phyloP scores from a whole-genome alignment of 2,888 invertebrate species.

The Eledona agricola region DNA sequence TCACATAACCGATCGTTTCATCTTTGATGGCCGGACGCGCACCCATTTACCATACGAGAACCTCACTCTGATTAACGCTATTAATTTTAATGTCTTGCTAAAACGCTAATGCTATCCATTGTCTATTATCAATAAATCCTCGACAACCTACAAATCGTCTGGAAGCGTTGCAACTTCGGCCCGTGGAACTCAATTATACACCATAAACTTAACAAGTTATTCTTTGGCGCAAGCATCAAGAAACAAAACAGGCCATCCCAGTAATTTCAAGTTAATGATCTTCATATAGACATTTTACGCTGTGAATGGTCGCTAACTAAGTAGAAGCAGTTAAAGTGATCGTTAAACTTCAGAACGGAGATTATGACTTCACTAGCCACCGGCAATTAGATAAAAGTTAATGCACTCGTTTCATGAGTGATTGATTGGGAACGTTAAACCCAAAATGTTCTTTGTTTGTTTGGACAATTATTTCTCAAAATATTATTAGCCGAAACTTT shows the following conservation, averaged over 20 bases:
- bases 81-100: slow-evolving; percentile 33
- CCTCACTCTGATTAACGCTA: slow-evolving; percentile 27
- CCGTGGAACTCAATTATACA: slow-evolving; percentile 31
- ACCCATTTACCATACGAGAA: slow-evolving; percentile 29
- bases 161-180: too few species aligned
- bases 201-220: slow-evolving; percentile 27
- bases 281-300: slow-evolving; percentile 51
- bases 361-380: slow-evolving; percentile 53
- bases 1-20: slow-evolving; percentile 36
- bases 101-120: slow-evolving; percentile 29
- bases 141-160: too few species aligned
- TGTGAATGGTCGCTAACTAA: slow-evolving; percentile 53
- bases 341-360: slow-evolving; percentile 53
- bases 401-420: slow-evolving; percentile 44
- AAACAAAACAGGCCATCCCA: slow-evolving; percentile 52
- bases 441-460: slow-evolving; percentile 24
- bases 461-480: slow-evolving; percentile 20
- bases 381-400: slow-evolving; percentile 52
- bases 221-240: slow-evolving; percentile 35
- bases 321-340: slow-evolving; percentile 53
- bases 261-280: slow-evolving; percentile 53
- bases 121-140: slow-evolving; percentile 32
- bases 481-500: slow-evolving; percentile 6
- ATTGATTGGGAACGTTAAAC: slow-evolving; percentile 40
- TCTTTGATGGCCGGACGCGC: slow-evolving; percentile 31